Base-by-base conservation (phyloP, 1,140 invertebrate genomes). In the Araneus ventricosus region DNA sequence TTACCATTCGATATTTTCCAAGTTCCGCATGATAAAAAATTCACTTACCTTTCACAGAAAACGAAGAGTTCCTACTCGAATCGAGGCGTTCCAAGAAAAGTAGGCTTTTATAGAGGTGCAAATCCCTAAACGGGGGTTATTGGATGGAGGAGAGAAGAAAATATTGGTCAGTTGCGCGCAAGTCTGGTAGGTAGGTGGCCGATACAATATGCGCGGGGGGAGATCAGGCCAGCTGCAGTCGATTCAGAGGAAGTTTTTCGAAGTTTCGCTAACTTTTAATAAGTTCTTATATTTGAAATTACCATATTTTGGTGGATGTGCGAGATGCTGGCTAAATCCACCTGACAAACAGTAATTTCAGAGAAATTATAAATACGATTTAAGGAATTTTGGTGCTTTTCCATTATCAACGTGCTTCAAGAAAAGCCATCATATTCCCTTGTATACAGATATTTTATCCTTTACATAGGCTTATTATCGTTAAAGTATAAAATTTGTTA, bases 111-210 rank as follows among this genome's bases (percentile, higher is more conserved):
- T 75, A 75, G 30, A 30, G 70, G 70, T 75, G 30, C 17, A 6
- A 20, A 34, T 20, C 10, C 30, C 17, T 14, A 34, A 75, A 37
- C 14, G 70, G 70, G 67, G 70, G 70, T 34, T 75, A 30, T 34
- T 14, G 30, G 27, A 14, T n/a, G 10, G n/a, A n/a, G n/a, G 10
- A 67, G 63, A 4, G 20, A 75, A 14, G 70, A 75, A 75, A 75
- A 75, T 75, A 75, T 75, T 75, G 70, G 70, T 75, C 70, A 75
- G 70, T 30, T 10, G 30, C 70, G 70, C 70, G 70, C 70, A 75
- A 75, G 70, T 75, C 70, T 75, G 17, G 27, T 75, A 34, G 70
- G 70, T 37, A 34, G 17, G 30, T 75, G 70, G 34, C 27, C 70
- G 30, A 37, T 20, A 67, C 27, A 75, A 75, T 14, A 17, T 75